These are phyloP conservation scores for Vireo altiloquus DNA, from an alignment of 2,113 vertebrate genomes.

Conservation along the genomic window DNA sequence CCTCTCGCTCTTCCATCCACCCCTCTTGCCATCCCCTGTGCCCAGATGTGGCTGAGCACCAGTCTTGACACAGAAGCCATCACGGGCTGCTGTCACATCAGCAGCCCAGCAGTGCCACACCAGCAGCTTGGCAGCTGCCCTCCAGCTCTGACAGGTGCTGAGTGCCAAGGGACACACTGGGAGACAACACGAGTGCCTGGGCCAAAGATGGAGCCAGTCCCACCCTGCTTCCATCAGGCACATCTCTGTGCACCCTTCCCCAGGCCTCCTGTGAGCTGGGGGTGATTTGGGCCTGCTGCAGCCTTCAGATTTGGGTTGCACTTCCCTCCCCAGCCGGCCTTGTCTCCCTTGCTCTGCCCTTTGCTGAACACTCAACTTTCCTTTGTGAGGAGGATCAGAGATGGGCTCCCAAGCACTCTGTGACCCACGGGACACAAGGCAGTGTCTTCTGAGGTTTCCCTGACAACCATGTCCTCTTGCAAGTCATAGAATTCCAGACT, in stretches of 20 bases:
- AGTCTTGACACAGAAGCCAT: not conserved
- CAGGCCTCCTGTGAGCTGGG: not conserved
- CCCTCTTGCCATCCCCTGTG: not conserved
- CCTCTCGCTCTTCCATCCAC: not conserved
- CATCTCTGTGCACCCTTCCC: not conserved
- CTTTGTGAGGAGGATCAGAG: not conserved
- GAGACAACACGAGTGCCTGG: not conserved
- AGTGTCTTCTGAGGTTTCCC: not conserved
- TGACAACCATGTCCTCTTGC: not conserved
- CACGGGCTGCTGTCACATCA: not conserved
- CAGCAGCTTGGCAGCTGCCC: not conserved
- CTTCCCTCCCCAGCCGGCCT: accelerated
- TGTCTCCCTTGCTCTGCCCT: not conserved
- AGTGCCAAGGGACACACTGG: not conserved
- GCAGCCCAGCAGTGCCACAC: not conserved
- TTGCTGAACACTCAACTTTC: not conserved
- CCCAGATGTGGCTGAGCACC: not conserved
- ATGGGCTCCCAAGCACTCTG: not conserved
- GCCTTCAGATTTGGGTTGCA: not conserved
- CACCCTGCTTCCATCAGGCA: not conserved
- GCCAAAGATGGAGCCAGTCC: not conserved
- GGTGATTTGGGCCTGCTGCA: not conserved
- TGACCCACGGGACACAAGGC: not conserved
- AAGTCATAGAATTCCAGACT: not conserved
- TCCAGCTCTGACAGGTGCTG: not conserved